Evolutionary conservation across 2,113 vertebrate genomes (phyloP), one percentile per base, ranked within the genome.

Genomic region (Nothobranchius kuhntae): DNA sequence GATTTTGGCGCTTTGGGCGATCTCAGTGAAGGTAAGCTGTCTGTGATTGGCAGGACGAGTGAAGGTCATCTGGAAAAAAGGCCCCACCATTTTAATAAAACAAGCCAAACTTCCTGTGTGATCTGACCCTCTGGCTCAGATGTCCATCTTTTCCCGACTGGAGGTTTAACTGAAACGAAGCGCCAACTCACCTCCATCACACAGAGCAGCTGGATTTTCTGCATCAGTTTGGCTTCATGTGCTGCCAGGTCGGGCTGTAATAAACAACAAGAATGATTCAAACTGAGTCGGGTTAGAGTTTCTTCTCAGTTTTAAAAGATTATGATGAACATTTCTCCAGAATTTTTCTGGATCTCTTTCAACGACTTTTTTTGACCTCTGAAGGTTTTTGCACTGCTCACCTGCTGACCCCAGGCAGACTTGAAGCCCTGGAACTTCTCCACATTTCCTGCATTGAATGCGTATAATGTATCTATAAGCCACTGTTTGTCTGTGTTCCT

Each of bases 21-120:
- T 98, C 88, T 99, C 98, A 1, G 96, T 94, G 73, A 99, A 99
- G 38, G 95, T 98, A 76, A 99, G 95, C 80, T 98, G 96, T 65
- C 98, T 91, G 89, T 99, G 94, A 65, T 99, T 99, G 30, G 98
- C 96, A 0, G 98, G 98, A 10, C 98, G 95, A 51, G 97, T 98
- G 90, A 99, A 99, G 7, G 98, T 99, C 98, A 99, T 99, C 98
- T 99, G 86, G 1, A 82, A 59, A 24, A 51, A 4, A 11, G n/a
- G 9, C 21, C 35, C 8, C 15, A 11, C 24, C 6, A 17, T 50
- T n/a, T n/a, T 7, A 48, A 13, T 11, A 30, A 13, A 30, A 5
- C 24, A 42, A 11, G 5, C 12, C 8, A 58, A 44, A 10, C 17
- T 30, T 30, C 3, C 30, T 3, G 9, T 11, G 15, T 42, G 36